Percentiles rank a stretch among this genome's conserved stretches.
These are phyloP conservation scores for Drosophila nigricruria DNA, from an alignment of 2,888 invertebrate genomes.

Conservation along the genomic window DNA sequence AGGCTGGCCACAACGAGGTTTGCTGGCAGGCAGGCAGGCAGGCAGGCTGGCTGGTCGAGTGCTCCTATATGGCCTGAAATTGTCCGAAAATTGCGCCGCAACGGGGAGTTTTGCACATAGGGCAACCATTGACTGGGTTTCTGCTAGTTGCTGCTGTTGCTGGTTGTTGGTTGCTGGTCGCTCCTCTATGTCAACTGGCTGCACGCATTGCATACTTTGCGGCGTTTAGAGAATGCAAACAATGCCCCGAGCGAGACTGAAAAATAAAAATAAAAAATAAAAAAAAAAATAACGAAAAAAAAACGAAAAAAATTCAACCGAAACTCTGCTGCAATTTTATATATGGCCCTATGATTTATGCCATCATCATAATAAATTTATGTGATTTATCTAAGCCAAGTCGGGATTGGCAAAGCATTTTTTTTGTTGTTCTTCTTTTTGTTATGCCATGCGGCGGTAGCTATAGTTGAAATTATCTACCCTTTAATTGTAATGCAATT, in stretches of 20 bases:
- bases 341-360: slow-evolving; percentile 81
- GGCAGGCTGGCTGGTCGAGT: slow-evolving; percentile 3
- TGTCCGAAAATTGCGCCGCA: slow-evolving; percentile 59
- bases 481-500: slow-evolving; percentile 57
- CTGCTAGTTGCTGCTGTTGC: slow-evolving; percentile 1
- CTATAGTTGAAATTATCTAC: slow-evolving; percentile 40
- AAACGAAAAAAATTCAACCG: slow-evolving; percentile 18
- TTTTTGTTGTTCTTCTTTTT: slow-evolving; percentile 17
- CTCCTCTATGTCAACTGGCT: slow-evolving; percentile 46
- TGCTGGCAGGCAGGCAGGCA: background rate
- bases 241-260: slow-evolving; percentile 47
- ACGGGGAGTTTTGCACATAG: slow-evolving; percentile 59
- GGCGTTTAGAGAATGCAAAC: slow-evolving; percentile 71
- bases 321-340: slow-evolving; percentile 63
- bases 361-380: slow-evolving; percentile 85
- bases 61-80: slow-evolving; percentile 32
- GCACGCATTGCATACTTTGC: slow-evolving; percentile 72
- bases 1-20: slow-evolving; percentile 8
- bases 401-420: slow-evolving; percentile 15
- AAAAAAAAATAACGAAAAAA: background rate
- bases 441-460: slow-evolving; percentile 38
- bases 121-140: slow-evolving; percentile 44
- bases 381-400: slow-evolving; percentile 81
- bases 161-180: background rate
- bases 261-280: slow-evolving; percentile 7